A percentile compares a stretch with the other conserved stretches of the same genome.
These are phyloP conservation scores for Acrobasis consociella DNA, from an alignment of 2,888 invertebrate genomes.

Conservation along the genomic window DNA sequence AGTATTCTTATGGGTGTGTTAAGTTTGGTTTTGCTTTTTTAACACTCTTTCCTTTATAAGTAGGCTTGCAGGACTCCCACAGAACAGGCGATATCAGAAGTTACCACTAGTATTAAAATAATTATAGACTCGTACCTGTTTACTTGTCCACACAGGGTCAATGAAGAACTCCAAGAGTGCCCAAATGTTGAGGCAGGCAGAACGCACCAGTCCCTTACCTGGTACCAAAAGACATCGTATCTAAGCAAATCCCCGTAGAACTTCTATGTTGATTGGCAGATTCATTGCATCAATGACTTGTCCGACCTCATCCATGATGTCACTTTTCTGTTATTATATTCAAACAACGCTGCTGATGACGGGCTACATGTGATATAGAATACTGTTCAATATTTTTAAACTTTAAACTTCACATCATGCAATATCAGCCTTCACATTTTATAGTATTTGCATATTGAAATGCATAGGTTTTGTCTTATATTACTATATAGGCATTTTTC, in stretches of 20 bases:
- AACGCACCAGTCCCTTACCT: constrained; percentile 84
- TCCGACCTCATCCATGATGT: constrained; percentile 57
- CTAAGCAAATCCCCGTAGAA: constrained; percentile 72
- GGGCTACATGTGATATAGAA: constrained; percentile 56
- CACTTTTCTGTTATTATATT: constrained; percentile 49
- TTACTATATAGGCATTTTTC: constrained; percentile 37
- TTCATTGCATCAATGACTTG: constrained; percentile 63
- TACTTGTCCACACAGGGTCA: constrained; percentile 82
- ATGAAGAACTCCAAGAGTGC: constrained; percentile 87
- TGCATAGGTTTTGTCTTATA: constrained; percentile 38
- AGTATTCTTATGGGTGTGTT: constrained; percentile 34
- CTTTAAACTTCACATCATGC: constrained; percentile 32
- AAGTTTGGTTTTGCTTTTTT: constrained; percentile 52
- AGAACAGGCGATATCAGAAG: constrained; percentile 39
- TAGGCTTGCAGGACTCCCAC: constrained; percentile 41
- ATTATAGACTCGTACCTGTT: constrained; percentile 70
- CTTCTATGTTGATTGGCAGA: constrained; percentile 55
- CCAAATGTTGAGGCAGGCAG: constrained; percentile 85
- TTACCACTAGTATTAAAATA: constrained; percentile 47
- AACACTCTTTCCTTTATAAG: constrained; percentile 37
- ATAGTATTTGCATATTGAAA: constrained; percentile 37
- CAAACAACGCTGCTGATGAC: constrained; percentile 63
- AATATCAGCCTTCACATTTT: constrained; percentile 40
- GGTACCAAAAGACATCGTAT: constrained; percentile 75
- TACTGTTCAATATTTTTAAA: constrained; percentile 36